These are phyloP conservation scores for Macaria liturata DNA, from an alignment of 2,888 invertebrate genomes.

Conservation along the genomic window DNA sequence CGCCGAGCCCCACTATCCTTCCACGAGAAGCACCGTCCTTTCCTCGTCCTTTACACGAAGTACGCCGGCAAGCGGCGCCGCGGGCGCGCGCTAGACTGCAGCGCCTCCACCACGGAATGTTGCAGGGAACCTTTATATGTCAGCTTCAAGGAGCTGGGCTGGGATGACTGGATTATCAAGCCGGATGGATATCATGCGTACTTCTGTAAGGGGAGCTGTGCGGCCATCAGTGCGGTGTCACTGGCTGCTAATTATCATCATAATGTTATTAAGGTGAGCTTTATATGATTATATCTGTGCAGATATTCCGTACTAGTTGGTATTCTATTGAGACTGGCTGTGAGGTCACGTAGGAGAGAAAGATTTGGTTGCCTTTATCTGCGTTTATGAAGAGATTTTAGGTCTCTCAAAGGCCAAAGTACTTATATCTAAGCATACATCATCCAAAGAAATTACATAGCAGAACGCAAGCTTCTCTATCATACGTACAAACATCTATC, in stretches of 20 bases:
- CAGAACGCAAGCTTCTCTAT: no score
- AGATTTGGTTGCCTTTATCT: no score
- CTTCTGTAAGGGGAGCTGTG: conserved; percentile 93
- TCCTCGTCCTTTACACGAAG: conserved; percentile 91
- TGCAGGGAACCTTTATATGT: conserved; percentile 92
- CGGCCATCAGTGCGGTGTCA: conserved; percentile 88
- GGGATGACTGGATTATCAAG: conserved; percentile 94
- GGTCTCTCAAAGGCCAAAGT: no score
- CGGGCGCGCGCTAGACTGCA: conserved; percentile 87
- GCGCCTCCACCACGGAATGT: conserved; percentile 87
- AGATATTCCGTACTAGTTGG: no score
- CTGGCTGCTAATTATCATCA: conserved; percentile 84
- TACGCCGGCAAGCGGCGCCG: conserved; percentile 86
- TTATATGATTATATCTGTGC: no score
- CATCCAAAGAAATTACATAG: no score
- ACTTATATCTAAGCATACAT: no score
- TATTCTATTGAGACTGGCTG: no score
- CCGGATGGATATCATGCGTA: conserved; percentile 94
- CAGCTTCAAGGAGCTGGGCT: conserved; percentile 92
- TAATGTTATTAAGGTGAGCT: conserved; percentile 88
- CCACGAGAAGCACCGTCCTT: conserved; percentile 87
- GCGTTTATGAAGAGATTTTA: no score
- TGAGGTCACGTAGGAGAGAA: no score
- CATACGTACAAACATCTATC: no score
- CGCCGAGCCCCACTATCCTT: conserved; percentile 87